Evolutionary conservation across 1,140 invertebrate genomes (phyloP), one percentile per base, ranked within the genome.

Genomic region (Bombus turneri): DNA sequence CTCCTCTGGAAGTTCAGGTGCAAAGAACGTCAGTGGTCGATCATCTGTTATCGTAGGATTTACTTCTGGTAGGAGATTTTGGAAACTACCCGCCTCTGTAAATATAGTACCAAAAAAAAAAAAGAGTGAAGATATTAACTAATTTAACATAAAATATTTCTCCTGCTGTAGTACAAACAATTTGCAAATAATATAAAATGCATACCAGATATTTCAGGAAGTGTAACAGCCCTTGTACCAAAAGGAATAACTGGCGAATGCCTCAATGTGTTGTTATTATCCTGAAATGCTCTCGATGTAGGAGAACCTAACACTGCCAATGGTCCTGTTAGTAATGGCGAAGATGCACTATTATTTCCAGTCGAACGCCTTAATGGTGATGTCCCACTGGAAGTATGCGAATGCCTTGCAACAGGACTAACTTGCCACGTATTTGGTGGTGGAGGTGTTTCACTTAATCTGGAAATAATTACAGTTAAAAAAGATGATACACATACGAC

Each of bases 1-100:
- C 95, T 99, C 99, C 95, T 99, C 98, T 62, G 98, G 98, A 80
- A 99, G 95, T 94, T 99, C 98, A 12, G 98, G 98, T 43, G 97
- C 97, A 41, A 98, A 96, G 95, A 99, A 99, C 86, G 97, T 97
- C 86, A 98, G 96, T 82, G 97, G 97, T 83, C 96, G 96, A 86
- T 96, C 95, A 80, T 96, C 95, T 6, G 92, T 92, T n/a, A 90
- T 92, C 34, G 89, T 92, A 34, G 92, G 80, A 77, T 93, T 95
- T 34, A 96, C 95, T 66, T 96, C 96, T 57, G 95, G 94, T 81
- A 96, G 95, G 73, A 96, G 92, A 88, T 93, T 96, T 89, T 96
- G 96, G 78, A 96, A 95, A 81, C 96, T 96, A 37, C 96, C 95
- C n/a, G 96, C 96, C 91, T 96, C 96, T 94, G 85, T 47, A 88